A percentile compares a stretch with the other conserved stretches of the same genome.
These are phyloP conservation scores for Cremastinae sp. DNA, from an alignment of 2,888 invertebrate genomes.

Conservation along the genomic window DNA sequence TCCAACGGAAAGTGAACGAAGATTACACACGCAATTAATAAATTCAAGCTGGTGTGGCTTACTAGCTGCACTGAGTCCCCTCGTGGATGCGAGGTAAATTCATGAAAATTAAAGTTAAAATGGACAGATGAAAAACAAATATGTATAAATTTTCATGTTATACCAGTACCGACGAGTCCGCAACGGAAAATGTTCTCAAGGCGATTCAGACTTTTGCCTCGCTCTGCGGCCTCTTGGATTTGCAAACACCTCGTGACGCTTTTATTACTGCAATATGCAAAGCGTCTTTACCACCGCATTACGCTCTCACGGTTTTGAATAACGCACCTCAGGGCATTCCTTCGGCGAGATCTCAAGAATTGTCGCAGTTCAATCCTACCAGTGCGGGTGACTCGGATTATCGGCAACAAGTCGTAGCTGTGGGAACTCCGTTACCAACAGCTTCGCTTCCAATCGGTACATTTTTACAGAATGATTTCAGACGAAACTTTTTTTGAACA, in stretches of 20 bases:
- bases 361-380: constrained; percentile 69
- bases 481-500: too few species aligned
- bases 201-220: constrained; percentile 94
- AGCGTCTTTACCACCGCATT: constrained; percentile 97
- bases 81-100: constrained; percentile 92
- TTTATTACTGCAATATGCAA: constrained; percentile 97
- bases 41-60: constrained; percentile 98
- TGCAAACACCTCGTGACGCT: constrained; percentile 93
- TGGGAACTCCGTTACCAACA: constrained; percentile 96
- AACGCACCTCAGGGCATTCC: constrained; percentile 82
- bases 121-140: not conserved
- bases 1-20: constrained; percentile 80
- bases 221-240: constrained; percentile 91
- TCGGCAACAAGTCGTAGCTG: constrained; percentile 97
- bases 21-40: constrained; percentile 88
- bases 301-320: constrained; percentile 93
- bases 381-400: constrained; percentile 86
- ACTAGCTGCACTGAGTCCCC: constrained; percentile 93
- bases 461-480: too few species aligned
- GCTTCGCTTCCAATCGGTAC: constrained; percentile 87
- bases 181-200: constrained; percentile 94
- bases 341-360: constrained; percentile 75
- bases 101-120: not conserved
- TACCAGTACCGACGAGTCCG: constrained; percentile 96
- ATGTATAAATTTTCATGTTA: too few species aligned